phyloP scores from a whole-genome alignment of 1,140 invertebrate species.

The Drosophila santomea region DNA sequence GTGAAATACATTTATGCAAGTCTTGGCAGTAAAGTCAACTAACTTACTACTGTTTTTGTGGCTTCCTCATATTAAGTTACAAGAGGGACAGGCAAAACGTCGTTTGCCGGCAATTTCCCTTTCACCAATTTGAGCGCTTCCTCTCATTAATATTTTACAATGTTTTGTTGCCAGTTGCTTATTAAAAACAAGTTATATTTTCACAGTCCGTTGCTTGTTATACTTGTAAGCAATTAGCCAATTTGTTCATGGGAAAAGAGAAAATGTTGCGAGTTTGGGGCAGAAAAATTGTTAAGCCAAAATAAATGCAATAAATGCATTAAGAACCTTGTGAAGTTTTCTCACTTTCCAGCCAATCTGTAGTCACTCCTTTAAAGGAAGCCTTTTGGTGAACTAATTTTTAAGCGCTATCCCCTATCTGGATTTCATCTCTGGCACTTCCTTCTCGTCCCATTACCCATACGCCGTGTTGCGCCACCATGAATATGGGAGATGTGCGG shows the following conservation, averaged over 20 bases:
- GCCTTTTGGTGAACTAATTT: constrained; percentile 24
- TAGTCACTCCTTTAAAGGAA: not conserved
- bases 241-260: constrained; percentile 21
- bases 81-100: constrained; percentile 4
- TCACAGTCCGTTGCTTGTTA: constrained; percentile 25
- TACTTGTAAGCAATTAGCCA: constrained; percentile 29
- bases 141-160: constrained; percentile 9
- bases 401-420: not conserved
- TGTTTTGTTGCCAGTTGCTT: constrained; percentile 7
- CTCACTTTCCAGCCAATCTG: not conserved
- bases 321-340: not conserved
- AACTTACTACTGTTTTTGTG: not conserved
- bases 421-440: constrained; percentile 19
- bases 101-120: constrained; percentile 24
- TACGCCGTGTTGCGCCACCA: constrained; percentile 38
- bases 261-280: not conserved
- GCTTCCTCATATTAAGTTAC: constrained; percentile 1
- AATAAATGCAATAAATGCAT: not conserved
- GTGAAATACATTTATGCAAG: not conserved
- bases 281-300: constrained; percentile 1
- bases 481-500: not conserved
- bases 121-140: constrained; percentile 41
- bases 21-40: not conserved
- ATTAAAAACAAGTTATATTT: constrained; percentile 31
- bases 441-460: constrained; percentile 31